Evolutionary conservation across 2,888 invertebrate species (phyloP).

Genomic region (Acanthosepion lycidas): DNA sequence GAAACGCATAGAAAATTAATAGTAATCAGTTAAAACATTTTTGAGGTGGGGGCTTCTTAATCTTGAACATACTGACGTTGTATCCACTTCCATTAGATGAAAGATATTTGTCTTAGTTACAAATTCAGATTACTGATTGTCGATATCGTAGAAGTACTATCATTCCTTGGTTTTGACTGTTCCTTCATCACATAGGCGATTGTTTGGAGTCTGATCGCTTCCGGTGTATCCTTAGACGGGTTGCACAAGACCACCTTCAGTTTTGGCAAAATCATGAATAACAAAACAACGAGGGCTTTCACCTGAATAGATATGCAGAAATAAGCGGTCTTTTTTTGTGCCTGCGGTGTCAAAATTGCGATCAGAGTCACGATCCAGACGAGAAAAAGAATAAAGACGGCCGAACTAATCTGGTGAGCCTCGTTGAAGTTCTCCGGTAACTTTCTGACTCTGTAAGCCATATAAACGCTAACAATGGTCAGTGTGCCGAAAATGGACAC

Average conservation of each 20-base stretch:
- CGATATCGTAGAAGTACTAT: background rate
- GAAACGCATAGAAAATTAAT: too few relatives aligned
- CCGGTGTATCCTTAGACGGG: conserved; percentile 16
- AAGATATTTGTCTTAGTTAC: background rate
- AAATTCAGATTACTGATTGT: background rate
- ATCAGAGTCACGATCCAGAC: background rate
- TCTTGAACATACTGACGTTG: background rate
- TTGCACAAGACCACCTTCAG: background rate
- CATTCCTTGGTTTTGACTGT: background rate
- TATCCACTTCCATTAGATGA: background rate
- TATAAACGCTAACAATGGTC: background rate
- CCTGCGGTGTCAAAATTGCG: background rate
- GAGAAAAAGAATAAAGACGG: background rate
- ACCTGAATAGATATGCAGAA: background rate
- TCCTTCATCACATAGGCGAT: conserved; percentile 24
- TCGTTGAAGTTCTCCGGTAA: conserved; percentile 44
- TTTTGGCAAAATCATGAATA: conserved; percentile 34
- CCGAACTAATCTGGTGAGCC: conserved; percentile 17
- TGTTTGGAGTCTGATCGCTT: conserved; percentile 37
- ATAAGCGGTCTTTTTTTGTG: background rate
- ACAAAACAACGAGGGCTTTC: background rate
- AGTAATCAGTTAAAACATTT: too few relatives aligned
- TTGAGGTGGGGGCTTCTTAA: too few relatives aligned
- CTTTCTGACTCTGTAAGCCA: conserved; percentile 25
- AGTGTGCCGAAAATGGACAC: background rate